A percentile compares a stretch with the other conserved stretches of the same genome.
phyloP scores from a whole-genome alignment of 2,888 invertebrate genomes.

The Philonicus albiceps region DNA sequence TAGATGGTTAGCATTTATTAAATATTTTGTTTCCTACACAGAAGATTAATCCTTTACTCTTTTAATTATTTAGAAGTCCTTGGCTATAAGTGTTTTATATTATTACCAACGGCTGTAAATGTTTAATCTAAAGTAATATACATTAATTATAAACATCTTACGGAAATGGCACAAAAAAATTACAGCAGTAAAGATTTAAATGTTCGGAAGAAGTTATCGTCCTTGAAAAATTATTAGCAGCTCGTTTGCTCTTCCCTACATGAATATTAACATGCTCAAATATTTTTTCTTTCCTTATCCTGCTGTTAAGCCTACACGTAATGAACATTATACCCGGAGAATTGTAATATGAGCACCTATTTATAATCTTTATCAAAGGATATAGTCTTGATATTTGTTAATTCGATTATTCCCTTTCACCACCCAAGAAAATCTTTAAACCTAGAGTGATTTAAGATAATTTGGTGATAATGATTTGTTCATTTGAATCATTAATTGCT shows the following conservation, averaged over 20 bases:
- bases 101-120: no score
- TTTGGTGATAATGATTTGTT: neutral
- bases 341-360: neutral
- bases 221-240: neutral
- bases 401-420: neutral
- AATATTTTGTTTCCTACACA: neutral
- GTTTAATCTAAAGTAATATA: neutral
- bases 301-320: no score
- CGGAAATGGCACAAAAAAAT: neutral
- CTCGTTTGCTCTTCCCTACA: neutral
- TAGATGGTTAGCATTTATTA: neutral
- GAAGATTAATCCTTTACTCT: neutral
- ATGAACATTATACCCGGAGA: neutral
- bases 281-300: no score
- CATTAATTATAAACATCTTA: neutral
- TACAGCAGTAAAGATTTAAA: neutral
- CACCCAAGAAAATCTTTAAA: neutral
- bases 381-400: neutral
- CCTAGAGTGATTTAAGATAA: neutral
- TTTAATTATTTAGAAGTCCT: neutral
- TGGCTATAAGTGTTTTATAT: neutral
- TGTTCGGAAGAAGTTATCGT: neutral
- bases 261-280: neutral
- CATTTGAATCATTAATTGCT: neutral
- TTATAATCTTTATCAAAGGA: neutral